Evolutionary conservation across 1,140 invertebrate species (phyloP), one percentile per base, ranked within the genome.

Genomic region (Riptortus pedestris): DNA sequence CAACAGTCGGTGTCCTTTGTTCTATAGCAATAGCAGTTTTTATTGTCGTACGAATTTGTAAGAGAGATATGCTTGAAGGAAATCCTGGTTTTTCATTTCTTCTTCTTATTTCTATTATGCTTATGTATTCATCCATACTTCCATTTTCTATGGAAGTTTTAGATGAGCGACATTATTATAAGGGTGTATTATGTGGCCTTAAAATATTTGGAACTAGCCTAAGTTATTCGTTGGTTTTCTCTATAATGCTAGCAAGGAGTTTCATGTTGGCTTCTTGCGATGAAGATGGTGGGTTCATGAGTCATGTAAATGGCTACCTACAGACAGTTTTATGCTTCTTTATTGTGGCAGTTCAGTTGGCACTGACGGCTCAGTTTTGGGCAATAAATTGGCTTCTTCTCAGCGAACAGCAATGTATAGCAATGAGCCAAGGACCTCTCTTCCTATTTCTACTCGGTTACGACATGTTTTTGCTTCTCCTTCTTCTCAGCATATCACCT

Each of bases 301-400:
- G 77, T 20, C 82, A 84, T 69, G 76, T 84, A 2, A 84, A 82
- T 57, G 80, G 81, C 4, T 76, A 82, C 33, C 72, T 84, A 4
- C 80, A 83, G 63, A 72, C 76, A 7, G 55, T 79, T 2, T 72
- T 82, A 68, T 72, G 79, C 27, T 77, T 83, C 67, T 84, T 84
- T 70, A 78, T 83, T 69, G 72, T 72, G 18, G 73, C 73, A 26
- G 79, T 83, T 1, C 79, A 82, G 66, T 51, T 80, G 0, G 77
- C 75, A 0, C 71, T 82, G 3, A 66, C 67, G 9, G 14, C 69
- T 1, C 69, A 71, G 57, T 71, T 71, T 47, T 75, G 74, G 12
- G 72, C 72, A 2, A 74, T 77, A 74, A 74, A 76, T 69, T 70
- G 75, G 62, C 27, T 70, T 0, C 62, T 78, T 0, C 73, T 71